Conservation (phyloP, 2,888 invertebrate genomes). For the Yponomeuta malinellus region DNA sequence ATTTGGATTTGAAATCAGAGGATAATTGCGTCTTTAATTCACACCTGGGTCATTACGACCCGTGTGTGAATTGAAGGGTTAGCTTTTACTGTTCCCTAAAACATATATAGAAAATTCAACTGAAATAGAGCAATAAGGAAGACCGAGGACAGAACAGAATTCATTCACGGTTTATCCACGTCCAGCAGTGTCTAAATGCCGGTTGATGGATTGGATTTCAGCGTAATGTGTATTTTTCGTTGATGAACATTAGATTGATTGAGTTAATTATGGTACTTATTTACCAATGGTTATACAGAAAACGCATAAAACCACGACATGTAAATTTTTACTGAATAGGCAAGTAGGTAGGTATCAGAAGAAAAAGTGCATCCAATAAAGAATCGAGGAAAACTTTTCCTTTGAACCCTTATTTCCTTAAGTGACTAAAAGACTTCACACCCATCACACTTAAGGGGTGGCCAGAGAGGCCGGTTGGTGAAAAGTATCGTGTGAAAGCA, state of each 20-base stretch:
- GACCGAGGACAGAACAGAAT: no score
- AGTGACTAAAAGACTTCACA: constrained; percentile 52
- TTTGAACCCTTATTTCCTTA: constrained; percentile 26
- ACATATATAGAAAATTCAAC: no score
- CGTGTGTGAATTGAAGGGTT: neutral
- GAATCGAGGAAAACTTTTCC: constrained; percentile 13
- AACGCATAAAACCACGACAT: neutral
- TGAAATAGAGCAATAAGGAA: no score
- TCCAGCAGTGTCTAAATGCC: no score
- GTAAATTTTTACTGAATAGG: neutral
- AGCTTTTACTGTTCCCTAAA: neutral
- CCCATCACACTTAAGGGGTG: constrained; percentile 53
- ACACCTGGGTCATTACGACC: constrained; percentile 7
- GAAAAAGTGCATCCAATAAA: constrained; percentile 6
- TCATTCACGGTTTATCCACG: no score
- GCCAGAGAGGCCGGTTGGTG: constrained; percentile 62
- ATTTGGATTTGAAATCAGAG: neutral
- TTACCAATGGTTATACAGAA: no score
- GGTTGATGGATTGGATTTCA: no score
- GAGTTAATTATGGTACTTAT: no score
- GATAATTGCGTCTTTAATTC: constrained; percentile 8
- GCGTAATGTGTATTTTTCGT: no score
- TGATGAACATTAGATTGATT: no score
- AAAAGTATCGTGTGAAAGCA: constrained; percentile 44
- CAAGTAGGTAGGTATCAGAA: neutral